These are phyloP conservation scores for Apocrypta bakeri DNA, from an alignment of 1,140 invertebrate genomes.

Conservation along the genomic window DNA sequence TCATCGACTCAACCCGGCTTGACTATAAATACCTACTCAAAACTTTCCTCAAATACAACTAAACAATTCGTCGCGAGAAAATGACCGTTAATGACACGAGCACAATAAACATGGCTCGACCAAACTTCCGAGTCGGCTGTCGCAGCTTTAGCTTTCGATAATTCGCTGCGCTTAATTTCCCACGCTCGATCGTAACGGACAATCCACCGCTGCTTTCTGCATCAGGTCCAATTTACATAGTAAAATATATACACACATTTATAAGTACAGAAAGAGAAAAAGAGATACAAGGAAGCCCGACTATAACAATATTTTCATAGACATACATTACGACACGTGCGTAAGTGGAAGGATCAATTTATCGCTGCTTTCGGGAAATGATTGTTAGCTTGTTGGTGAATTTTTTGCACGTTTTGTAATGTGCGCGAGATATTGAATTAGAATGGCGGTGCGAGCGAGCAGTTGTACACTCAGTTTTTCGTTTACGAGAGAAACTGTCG, in stretches of 20 bases:
- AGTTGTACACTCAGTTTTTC: no score
- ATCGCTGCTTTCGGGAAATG: constrained; percentile 15
- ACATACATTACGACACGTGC: background rate
- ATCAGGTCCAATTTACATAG: background rate
- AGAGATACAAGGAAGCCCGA: background rate
- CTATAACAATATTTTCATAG: background rate
- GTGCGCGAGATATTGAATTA: background rate
- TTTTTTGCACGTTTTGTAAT: background rate
- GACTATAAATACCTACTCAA: background rate
- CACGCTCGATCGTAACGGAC: background rate
- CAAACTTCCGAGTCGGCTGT: constrained; percentile 9
- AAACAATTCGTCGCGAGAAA: background rate
- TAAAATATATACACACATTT: background rate
- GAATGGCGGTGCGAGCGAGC: background rate
- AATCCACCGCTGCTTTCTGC: background rate
- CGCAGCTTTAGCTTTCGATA: background rate
- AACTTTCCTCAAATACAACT: background rate
- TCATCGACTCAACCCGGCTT: no score
- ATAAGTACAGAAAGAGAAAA: background rate
- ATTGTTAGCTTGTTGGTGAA: background rate
- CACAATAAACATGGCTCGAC: constrained; percentile 1
- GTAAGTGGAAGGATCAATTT: background rate
- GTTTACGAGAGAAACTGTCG: background rate
- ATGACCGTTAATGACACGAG: constrained; percentile 3
- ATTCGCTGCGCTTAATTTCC: background rate